Conservation (phyloP, 2,888 invertebrate species). For the Nephrotoma guestfalica region DNA sequence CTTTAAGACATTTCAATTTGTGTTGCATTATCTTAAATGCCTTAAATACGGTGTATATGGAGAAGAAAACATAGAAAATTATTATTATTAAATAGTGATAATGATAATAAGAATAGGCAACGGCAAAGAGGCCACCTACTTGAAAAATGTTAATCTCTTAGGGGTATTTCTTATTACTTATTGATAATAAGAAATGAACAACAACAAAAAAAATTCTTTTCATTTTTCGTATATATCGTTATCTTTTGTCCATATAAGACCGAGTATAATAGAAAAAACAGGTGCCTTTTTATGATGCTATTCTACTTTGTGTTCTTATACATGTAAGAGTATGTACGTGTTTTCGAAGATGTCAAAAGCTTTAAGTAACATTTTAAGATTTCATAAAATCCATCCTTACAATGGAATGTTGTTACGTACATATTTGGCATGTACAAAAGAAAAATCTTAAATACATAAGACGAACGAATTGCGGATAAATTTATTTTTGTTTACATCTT, state of each 20-base stretch:
- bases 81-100: not conserved
- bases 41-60: not conserved
- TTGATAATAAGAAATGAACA: not conserved
- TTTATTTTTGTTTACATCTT: not conserved
- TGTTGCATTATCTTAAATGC: not conserved
- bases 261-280: not conserved
- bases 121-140: not conserved
- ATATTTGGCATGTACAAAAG: not conserved
- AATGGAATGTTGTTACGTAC: not conserved
- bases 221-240: not conserved
- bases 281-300: not conserved
- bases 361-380: not conserved
- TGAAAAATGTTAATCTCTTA: slow-evolving; percentile 1
- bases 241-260: not conserved
- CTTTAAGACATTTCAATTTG: slow-evolving; percentile 1
- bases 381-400: not conserved
- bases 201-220: not conserved
- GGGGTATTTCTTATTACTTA: slow-evolving; percentile 1
- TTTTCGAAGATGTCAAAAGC: not conserved
- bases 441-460: not conserved
- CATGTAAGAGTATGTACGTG: not conserved
- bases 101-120: not conserved
- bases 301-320: not conserved
- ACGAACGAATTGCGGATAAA: not conserved
- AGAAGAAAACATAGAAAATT: not conserved